These are phyloP conservation scores for Bombycilla garrulus DNA, from an alignment of 2,113 vertebrate species.

Conservation along the genomic window DNA sequence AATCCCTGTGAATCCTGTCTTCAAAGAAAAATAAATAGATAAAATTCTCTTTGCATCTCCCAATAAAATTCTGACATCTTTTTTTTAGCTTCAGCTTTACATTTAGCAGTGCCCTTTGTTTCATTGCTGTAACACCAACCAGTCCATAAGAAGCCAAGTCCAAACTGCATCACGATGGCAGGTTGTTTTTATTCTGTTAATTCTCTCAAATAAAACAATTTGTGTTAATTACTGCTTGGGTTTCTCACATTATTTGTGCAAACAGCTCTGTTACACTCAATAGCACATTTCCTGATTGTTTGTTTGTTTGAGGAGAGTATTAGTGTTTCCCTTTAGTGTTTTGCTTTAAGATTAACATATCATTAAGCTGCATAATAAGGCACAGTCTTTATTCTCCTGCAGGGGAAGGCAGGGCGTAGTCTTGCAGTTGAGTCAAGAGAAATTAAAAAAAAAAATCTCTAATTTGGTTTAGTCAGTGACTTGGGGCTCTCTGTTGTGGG, in stretches of 20 bases:
- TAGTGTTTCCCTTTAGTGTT: neutral
- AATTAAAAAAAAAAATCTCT: neutral
- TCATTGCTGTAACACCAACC: neutral
- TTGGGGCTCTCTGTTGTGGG: neutral
- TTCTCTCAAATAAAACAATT: neutral
- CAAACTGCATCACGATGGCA: neutral
- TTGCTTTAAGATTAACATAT: conserved; percentile 28
- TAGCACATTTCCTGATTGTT: neutral
- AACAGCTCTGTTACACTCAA: neutral
- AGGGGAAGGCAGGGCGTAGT: neutral
- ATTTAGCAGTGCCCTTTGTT: neutral
- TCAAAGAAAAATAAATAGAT: neutral
- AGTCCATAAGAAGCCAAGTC: neutral
- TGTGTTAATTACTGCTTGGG: neutral
- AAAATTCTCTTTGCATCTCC: neutral
- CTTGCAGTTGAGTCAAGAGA: neutral
- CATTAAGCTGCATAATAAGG: neutral
- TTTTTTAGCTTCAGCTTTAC: neutral
- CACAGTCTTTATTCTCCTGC: neutral
- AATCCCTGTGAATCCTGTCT: neutral
- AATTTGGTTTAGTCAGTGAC: neutral
- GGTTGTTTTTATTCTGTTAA: neutral
- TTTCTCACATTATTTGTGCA: neutral
- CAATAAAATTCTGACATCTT: neutral
- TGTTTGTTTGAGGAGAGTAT: neutral